Conservation (phyloP, 2,797 vertebrate genomes). For the Lateolabrax maculatus region DNA sequence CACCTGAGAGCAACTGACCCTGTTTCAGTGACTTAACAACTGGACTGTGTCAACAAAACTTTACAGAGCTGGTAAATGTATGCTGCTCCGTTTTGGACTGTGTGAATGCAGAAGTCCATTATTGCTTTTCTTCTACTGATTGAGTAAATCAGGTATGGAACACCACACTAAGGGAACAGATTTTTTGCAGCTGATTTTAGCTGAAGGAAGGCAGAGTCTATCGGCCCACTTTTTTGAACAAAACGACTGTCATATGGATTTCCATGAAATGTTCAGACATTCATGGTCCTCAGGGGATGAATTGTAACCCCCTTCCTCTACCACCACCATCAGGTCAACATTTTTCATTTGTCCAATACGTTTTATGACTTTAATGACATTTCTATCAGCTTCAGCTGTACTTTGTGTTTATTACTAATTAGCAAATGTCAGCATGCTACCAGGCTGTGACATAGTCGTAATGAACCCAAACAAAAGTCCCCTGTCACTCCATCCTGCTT, state of each 20-base stretch:
- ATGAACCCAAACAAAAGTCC: constrained; percentile 3
- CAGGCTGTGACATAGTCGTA: constrained; percentile 1
- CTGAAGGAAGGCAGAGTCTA: no score
- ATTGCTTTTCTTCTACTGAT: no score
- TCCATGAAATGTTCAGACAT: background rate
- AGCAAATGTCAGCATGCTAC: background rate
- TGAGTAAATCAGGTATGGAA: no score
- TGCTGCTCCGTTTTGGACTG: no score
- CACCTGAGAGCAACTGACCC: constrained; percentile 19
- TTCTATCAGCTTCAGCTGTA: background rate
- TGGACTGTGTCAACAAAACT: background rate
- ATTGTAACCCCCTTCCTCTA: background rate
- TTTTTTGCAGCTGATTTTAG: no score
- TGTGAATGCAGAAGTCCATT: no score
- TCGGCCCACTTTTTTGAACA: no score
- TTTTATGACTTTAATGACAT: no score
- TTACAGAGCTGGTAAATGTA: no score
- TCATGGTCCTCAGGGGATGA: background rate
- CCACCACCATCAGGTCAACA: background rate
- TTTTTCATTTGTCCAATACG: constrained; percentile 3
- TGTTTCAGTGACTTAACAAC: constrained; percentile 10
- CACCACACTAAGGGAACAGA: no score
- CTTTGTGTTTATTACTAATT: background rate
- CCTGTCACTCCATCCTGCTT: constrained; percentile 7
- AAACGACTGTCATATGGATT: no score